Base-by-base conservation (phyloP, 2,888 invertebrate genomes). In the Megamerina dolium region DNA sequence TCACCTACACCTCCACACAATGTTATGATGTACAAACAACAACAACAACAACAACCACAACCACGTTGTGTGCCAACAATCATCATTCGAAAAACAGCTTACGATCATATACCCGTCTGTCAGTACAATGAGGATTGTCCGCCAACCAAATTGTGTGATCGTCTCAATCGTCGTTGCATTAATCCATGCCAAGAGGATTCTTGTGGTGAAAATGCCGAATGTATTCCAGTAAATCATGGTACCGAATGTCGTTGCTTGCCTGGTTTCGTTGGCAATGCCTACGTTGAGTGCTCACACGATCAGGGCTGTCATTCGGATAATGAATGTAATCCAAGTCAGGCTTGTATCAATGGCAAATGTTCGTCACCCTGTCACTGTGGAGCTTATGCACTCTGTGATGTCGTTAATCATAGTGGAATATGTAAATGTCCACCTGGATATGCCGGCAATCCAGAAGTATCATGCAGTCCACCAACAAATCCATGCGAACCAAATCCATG, bases 71-170 rank as follows among this genome's bases (percentile, higher is more conserved):
- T n/a, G n/a, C n/a, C n/a, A n/a, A n/a, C n/a, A n/a, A n/a, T n/a
- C n/a, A 53, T 57, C 51, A 49, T 52, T 20, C 29, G 37, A 37
- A 27, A 37, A 44, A 45, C 50, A 78, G 77, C 73, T 13, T 61
- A 65, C 21, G 66, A 70, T 33, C 68, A 74, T 49, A 74, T 74
- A 56, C 75, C 79, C 53, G 78, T 89, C 39, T 91, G 91, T 65
- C 90, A 90, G 66, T 89, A 88, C 70, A 90, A 91, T 61, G 89
- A 88, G 74, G 90, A 91, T 61, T 92, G 91, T 64, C 88, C 89
- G 41, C 85, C 87, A n/a, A 80, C 85, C 59, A 81, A 87, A 58
- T 74, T 87, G 17, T 92, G 91, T 66, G 90, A 91, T 69, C 78
- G 89, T 55, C 73, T 89, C 37, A 90, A 89, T 61, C 77, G 90